Conservation (phyloP, 2,797 vertebrate species). For the Dipus sagitta region DNA sequence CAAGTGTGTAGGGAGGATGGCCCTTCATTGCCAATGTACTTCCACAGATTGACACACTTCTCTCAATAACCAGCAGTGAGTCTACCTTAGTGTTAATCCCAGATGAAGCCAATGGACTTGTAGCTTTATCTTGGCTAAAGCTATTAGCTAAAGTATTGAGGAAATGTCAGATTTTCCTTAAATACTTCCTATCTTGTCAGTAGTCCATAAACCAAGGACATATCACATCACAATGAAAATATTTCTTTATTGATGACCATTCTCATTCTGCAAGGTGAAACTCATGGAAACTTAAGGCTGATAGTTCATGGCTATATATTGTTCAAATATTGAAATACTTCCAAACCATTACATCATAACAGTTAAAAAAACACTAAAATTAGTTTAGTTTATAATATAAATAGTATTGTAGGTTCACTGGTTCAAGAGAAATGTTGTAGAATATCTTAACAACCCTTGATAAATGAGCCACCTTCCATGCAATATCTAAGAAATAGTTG, state of each 20-base stretch:
- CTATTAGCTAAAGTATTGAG: background rate
- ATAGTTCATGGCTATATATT: background rate
- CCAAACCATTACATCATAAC: background rate
- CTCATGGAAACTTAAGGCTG: background rate
- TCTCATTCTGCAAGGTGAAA: background rate
- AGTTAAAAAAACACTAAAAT: background rate
- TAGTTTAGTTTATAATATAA: background rate
- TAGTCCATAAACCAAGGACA: background rate
- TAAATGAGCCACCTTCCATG: background rate
- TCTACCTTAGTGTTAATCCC: background rate
- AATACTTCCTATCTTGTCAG: background rate
- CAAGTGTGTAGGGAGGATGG: background rate
- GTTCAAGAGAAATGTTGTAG: conserved; percentile 28
- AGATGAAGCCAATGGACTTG: no score
- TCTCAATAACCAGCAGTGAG: background rate
- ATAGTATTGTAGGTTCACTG: background rate
- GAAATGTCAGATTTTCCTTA: background rate
- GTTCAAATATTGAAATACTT: background rate
- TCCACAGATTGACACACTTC: background rate
- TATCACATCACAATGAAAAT: background rate
- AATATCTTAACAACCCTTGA: background rate
- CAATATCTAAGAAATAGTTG: conserved; percentile 13
- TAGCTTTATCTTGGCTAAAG: background rate
- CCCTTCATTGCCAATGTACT: background rate
- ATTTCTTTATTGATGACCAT: background rate